phyloP scores from a whole-genome alignment of 1,140 invertebrate genomes.

The Trichonephila clavata region DNA sequence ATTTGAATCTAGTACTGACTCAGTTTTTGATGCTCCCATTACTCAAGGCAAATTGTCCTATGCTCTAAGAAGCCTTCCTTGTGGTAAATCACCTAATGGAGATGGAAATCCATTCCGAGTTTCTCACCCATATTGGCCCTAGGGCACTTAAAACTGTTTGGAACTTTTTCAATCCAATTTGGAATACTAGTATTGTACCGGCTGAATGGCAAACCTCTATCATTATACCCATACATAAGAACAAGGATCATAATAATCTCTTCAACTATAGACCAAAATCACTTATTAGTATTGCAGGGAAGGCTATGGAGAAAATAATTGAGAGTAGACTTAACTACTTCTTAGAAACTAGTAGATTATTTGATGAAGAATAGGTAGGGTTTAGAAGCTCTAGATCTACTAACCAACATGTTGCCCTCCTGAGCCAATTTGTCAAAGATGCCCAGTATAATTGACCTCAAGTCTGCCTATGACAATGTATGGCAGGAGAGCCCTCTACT shows the following conservation, averaged over 20 bases:
- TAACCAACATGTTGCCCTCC: conserved; percentile 31
- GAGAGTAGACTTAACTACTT: background rate
- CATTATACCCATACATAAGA: conserved; percentile 56
- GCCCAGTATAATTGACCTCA: conserved; percentile 25
- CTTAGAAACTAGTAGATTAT: conserved; percentile 6
- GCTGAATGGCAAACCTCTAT: background rate
- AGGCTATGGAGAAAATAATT: conserved; percentile 56
- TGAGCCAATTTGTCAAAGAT: conserved; percentile 45
- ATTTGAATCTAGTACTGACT: background rate
- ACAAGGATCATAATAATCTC: background rate
- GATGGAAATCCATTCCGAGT: conserved; percentile 33
- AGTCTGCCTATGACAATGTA: conserved; percentile 46
- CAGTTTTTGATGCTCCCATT: conserved; percentile 13
- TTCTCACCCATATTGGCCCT: conserved; percentile 20
- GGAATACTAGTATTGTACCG: conserved; percentile 6
- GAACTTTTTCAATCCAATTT: conserved; percentile 36
- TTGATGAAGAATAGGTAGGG: conserved; percentile 14
- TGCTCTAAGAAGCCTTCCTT: background rate
- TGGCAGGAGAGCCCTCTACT: background rate
- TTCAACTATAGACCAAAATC: conserved; percentile 44
- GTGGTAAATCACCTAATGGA: conserved; percentile 50
- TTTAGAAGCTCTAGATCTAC: conserved; percentile 38
- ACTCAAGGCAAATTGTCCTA: conserved; percentile 1
- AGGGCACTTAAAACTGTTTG: background rate
- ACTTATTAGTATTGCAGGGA: background rate